Conservation (phyloP, 2,888 invertebrate species). For the Nudaria mundana region DNA sequence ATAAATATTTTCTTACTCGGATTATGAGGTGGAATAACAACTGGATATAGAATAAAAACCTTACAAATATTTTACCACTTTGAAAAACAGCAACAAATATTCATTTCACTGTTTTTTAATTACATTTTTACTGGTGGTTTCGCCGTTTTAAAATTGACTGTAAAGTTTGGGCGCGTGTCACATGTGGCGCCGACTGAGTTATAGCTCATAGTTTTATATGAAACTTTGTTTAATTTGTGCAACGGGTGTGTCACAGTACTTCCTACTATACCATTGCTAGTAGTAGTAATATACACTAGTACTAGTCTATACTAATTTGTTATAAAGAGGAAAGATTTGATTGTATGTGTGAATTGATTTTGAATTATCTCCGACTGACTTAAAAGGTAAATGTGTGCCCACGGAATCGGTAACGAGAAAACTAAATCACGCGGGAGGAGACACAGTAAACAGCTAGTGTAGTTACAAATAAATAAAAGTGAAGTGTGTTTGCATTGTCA, state of each 20-base stretch:
- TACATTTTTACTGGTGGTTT: too few relatives aligned
- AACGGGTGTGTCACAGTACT: constrained; percentile 11
- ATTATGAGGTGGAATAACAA: too few relatives aligned
- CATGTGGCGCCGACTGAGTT: constrained; percentile 38
- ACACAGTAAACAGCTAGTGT: too few relatives aligned
- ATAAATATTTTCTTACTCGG: constrained; percentile 23
- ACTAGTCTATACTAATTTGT: neutral
- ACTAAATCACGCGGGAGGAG: too few relatives aligned
- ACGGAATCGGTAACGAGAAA: too few relatives aligned
- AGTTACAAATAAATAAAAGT: too few relatives aligned
- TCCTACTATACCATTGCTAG: constrained; percentile 16
- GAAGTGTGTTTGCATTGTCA: too few relatives aligned
- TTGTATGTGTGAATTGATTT: neutral
- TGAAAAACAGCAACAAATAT: too few relatives aligned
- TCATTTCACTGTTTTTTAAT: too few relatives aligned
- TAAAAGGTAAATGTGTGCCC: too few relatives aligned
- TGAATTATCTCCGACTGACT: neutral
- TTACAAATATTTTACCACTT: constrained; percentile 21
- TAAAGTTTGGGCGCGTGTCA: constrained; percentile 31
- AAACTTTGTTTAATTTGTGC: constrained; percentile 38
- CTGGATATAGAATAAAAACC: constrained; percentile 33
- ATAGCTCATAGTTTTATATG: constrained; percentile 42
- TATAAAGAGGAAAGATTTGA: neutral
- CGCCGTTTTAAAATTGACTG: too few relatives aligned
- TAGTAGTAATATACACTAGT: neutral